Evolutionary conservation across 2,113 vertebrate species (phyloP).

Genomic region (Siniperca chuatsi): DNA sequence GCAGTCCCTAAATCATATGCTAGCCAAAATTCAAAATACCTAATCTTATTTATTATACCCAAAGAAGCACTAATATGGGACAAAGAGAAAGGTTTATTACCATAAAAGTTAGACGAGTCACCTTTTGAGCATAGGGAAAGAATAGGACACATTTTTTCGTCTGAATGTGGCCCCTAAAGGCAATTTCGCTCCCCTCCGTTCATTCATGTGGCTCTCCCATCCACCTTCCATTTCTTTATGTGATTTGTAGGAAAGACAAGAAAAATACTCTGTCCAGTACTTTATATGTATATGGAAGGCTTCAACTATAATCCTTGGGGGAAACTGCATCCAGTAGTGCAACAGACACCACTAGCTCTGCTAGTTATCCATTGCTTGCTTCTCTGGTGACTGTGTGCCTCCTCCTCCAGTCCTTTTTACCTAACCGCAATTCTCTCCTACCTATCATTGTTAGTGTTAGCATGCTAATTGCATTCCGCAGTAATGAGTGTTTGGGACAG

Average conservation of each 20-base stretch:
- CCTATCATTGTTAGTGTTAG: slow-evolving; percentile 43
- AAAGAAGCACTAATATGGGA: background rate
- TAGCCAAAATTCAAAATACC: background rate
- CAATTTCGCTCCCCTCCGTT: background rate
- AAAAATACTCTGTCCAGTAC: background rate
- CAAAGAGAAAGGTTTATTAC: background rate
- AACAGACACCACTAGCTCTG: background rate
- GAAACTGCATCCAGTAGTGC: background rate
- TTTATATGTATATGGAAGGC: background rate
- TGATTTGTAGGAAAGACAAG: background rate
- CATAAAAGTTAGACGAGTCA: background rate
- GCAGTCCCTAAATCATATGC: background rate
- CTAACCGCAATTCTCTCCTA: slow-evolving; percentile 37
- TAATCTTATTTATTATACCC: background rate
- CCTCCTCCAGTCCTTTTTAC: slow-evolving; percentile 28
- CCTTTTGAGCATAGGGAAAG: background rate
- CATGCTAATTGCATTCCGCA: slow-evolving; percentile 68
- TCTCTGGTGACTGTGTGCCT: slow-evolving; percentile 14
- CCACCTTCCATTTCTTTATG: background rate
- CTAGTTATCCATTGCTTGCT: background rate
- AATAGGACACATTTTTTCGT: background rate
- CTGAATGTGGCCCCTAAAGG: background rate
- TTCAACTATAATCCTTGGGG: background rate
- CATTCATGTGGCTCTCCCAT: background rate
- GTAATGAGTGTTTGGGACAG: slow-evolving; percentile 57